Evolutionary conservation across 1,140 invertebrate species (phyloP).

Genomic region (Propsilocerus akamusi): DNA sequence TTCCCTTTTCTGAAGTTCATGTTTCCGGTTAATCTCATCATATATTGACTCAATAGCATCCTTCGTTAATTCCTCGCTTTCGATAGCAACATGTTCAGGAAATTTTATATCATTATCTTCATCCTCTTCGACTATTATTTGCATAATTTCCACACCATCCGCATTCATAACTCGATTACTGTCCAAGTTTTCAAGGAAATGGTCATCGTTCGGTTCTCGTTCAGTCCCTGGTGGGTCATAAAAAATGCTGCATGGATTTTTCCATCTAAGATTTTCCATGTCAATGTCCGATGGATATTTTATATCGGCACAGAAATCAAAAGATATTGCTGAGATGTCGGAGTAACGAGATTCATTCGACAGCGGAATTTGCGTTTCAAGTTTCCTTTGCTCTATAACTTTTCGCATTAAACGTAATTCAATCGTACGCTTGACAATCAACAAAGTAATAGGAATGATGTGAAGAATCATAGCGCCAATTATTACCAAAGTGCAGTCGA

Average conservation of each 20-base stretch:
- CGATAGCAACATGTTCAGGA: background rate
- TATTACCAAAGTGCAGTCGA: background rate
- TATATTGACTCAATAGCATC: background rate
- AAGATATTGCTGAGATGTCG: background rate
- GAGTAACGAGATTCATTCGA: background rate
- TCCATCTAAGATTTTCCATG: background rate
- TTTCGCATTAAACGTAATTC: background rate
- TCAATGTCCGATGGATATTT: background rate
- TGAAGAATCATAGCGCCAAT: background rate
- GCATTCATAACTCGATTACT: background rate
- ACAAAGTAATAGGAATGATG: background rate
- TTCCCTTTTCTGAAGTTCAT: background rate
- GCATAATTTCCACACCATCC: background rate
- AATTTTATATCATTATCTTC: background rate
- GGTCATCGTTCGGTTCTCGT: background rate
- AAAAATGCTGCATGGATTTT: background rate
- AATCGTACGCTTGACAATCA: background rate
- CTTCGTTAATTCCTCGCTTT: background rate
- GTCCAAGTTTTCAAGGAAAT: background rate
- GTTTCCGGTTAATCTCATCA: background rate
- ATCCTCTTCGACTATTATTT: background rate
- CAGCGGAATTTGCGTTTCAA: too few species aligned
- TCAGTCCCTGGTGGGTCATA: background rate
- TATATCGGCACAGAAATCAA: background rate
- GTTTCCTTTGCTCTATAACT: background rate